Conservation (phyloP, 2,113 vertebrate species). For the Corythaixoides concolor region DNA sequence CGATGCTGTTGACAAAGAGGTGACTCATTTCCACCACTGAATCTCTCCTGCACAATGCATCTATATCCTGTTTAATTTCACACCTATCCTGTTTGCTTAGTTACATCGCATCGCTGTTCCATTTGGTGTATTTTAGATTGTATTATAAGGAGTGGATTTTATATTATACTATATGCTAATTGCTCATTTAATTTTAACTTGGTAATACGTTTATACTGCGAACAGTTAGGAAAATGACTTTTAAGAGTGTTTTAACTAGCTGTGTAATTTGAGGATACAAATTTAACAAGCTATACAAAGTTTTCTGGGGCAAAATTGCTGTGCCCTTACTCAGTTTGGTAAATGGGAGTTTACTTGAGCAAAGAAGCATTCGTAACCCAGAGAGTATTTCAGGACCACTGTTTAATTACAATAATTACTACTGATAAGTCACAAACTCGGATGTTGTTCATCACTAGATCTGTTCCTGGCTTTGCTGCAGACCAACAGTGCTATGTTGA, state of each 20-base stretch:
- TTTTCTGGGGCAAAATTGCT: neutral
- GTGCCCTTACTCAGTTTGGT: neutral
- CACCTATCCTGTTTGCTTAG: constrained; percentile 59
- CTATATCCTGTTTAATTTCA: constrained; percentile 59
- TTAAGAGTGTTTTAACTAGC: neutral
- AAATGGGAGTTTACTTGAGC: neutral
- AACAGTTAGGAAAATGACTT: constrained; percentile 19
- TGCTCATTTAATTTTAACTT: constrained; percentile 38
- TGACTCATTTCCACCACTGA: constrained; percentile 52
- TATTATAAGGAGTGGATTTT: neutral
- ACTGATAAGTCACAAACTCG: neutral
- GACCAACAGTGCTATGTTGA: neutral
- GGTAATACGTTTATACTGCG: neutral
- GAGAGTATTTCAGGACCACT: constrained; percentile 2
- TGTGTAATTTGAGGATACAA: neutral
- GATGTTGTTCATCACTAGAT: neutral
- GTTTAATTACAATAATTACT: constrained; percentile 1
- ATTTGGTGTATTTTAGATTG: neutral
- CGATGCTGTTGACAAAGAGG: neutral
- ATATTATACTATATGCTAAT: neutral
- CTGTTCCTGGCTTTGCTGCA: neutral
- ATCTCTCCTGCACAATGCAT: neutral
- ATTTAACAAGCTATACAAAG: neutral
- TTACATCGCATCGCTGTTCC: neutral
- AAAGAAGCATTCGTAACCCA: neutral